Base-by-base conservation (phyloP, 2,888 invertebrate species). In the Xestobium rufovillosum region DNA sequence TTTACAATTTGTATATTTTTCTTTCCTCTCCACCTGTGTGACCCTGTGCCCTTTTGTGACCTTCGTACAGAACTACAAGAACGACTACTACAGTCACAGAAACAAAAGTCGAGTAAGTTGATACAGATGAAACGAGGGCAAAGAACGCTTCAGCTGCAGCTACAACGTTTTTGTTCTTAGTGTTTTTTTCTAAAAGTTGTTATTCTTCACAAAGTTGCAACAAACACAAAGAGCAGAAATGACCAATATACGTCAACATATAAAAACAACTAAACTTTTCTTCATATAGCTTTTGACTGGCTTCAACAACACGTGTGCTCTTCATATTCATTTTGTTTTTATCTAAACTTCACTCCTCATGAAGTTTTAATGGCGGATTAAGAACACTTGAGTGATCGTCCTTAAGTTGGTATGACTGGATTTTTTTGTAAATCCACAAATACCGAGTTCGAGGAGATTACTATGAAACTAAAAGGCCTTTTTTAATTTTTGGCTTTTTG, bases 101-200 rank as follows among this genome's bases (percentile, higher is more conserved):
- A 60, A 57, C 56, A 11, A 42, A 41, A 34, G 41, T 47, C 59
- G 63, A 63, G 63, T 63, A 63, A 63, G 62, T 63, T 19, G 23
- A 19, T n/a, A n/a, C 23, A n/a, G 19, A 12, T 30, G 19, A 29
- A 34, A 34, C 30, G 23, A n/a, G 23, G 23, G 23, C 23, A 19
- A n/a, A 19, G n/a, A 26, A 23, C 36, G 39, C 39, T 39, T 39
- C 16, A 26, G 39, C 39, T 31, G 17, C 19, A 32, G 35, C 39
- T 16, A 34, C 33, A 36, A 17, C 33, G 10, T 33, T 33, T 17
- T 14, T 23, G 25, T 23, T 23, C 23, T 19, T 19, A 8, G 23
- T 19, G n/a, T n/a, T n/a, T n/a, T n/a, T n/a, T n/a, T n/a, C n/a
- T n/a, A n/a, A 19, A 19, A 8, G 6, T 19, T 19, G 6, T 19